Evolutionary conservation across 2,888 invertebrate species (phyloP).

Genomic region (Electrophaes corylata): DNA sequence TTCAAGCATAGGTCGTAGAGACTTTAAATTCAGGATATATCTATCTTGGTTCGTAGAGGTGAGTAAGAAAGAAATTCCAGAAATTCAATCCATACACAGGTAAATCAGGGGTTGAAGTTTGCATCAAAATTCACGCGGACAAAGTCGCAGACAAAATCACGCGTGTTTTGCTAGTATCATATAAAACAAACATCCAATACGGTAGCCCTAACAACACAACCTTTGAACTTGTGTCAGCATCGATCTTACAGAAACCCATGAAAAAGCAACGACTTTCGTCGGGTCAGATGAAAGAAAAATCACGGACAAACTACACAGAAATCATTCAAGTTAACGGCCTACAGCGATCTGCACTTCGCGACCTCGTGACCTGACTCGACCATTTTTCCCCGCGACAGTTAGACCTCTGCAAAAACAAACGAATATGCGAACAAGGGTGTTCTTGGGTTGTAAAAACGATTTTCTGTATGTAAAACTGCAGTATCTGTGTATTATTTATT

Average conservation of each 20-base stretch:
- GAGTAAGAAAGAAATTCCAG: too few relatives aligned
- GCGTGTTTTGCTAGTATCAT: too few relatives aligned
- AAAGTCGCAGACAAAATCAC: too few relatives aligned
- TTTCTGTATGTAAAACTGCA: slow-evolving; percentile 17
- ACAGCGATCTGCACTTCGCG: slow-evolving; percentile 69
- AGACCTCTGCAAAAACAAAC: slow-evolving; percentile 54
- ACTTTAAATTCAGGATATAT: too few relatives aligned
- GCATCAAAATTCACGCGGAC: too few relatives aligned
- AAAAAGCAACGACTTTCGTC: slow-evolving; percentile 33
- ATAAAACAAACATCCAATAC: not conserved
- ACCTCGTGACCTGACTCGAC: slow-evolving; percentile 62
- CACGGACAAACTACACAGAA: slow-evolving; percentile 65
- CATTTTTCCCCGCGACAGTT: slow-evolving; percentile 57
- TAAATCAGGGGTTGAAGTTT: too few relatives aligned
- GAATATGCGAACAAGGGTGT: slow-evolving; percentile 36
- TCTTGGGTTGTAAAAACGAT: slow-evolving; percentile 4
- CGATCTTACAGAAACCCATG: slow-evolving; percentile 25
- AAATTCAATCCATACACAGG: too few relatives aligned
- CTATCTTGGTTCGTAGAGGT: too few relatives aligned
- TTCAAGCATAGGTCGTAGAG: too few relatives aligned
- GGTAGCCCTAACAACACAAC: not conserved
- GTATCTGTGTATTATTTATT: too few relatives aligned
- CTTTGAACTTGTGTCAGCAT: slow-evolving; percentile 23
- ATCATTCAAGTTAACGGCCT: slow-evolving; percentile 72
- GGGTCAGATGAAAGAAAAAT: slow-evolving; percentile 62